phyloP scores from a whole-genome alignment of 2,113 vertebrate genomes.

The Hippocampus abdominalis region DNA sequence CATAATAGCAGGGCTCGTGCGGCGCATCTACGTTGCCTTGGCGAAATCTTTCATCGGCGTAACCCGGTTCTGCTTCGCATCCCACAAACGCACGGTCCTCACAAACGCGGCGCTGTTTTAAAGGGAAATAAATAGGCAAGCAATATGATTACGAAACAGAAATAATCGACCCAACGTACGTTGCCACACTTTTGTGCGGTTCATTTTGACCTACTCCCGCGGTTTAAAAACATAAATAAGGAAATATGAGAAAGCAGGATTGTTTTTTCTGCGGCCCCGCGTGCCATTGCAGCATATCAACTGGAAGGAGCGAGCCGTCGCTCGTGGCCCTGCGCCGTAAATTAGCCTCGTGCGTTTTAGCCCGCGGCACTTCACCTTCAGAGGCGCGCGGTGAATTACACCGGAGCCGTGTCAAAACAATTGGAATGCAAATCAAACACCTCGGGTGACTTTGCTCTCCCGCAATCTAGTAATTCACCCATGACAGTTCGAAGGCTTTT shows the following conservation, averaged over 20 bases:
- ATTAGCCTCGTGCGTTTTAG: conserved; percentile 59
- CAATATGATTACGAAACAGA: neutral
- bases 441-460: conserved; percentile 63
- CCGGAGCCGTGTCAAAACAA: conserved; percentile 65
- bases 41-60: too few relatives aligned
- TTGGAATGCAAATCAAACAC: conserved; percentile 71
- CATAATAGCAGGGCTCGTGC: too few relatives aligned
- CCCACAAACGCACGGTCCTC: neutral
- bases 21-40: neutral
- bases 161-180: neutral
- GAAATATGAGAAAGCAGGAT: neutral
- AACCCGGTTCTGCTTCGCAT: too few relatives aligned
- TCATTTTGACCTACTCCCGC: neutral
- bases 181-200: neutral
- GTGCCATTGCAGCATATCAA: conserved; percentile 38
- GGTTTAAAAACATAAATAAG: conserved; percentile 4
- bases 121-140: neutral
- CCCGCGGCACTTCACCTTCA: conserved; percentile 68
- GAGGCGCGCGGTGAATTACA: conserved; percentile 61
- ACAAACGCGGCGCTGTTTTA: neutral
- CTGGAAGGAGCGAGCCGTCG: conserved; percentile 18
- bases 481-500: conserved; percentile 27
- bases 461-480: conserved; percentile 55
- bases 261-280: neutral
- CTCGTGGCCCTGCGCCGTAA: conserved; percentile 52